phyloP scores from a whole-genome alignment of 2,797 vertebrate genomes.

The Pangasius mekongensis region DNA sequence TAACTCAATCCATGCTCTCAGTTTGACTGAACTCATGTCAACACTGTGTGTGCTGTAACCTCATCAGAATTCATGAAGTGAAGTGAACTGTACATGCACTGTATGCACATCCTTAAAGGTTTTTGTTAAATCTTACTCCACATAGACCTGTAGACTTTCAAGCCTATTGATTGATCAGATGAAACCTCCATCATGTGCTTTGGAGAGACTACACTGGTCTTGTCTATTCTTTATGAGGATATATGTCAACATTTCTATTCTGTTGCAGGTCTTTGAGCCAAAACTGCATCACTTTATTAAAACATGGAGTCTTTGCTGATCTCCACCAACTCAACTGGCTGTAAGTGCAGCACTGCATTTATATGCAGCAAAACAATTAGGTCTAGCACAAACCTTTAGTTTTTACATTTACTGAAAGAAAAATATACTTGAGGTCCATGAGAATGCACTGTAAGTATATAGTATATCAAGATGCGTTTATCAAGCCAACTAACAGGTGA shows the following conservation, averaged over 20 bases:
- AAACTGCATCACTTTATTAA: conserved; percentile 68
- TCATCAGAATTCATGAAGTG: neutral
- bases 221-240: neutral
- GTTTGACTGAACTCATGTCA: neutral
- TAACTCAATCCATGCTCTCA: neutral
- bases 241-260: conserved; percentile 4
- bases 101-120: neutral
- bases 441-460: neutral
- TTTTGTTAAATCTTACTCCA: neutral
- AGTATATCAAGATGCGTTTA: neutral
- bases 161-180: neutral
- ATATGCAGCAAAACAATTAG: neutral
- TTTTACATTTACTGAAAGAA: neutral
- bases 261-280: conserved; percentile 70
- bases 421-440: neutral
- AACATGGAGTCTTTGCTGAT: conserved; percentile 66
- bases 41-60: neutral
- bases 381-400: neutral
- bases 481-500: neutral
- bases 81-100: too few species aligned
- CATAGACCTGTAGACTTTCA: neutral
- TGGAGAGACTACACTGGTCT: neutral
- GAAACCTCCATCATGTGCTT: neutral
- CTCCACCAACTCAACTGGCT: conserved; percentile 68
- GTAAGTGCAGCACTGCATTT: conserved; percentile 60